Evolutionary conservation across 2,888 invertebrate species (phyloP), one percentile per base, ranked within the genome.

Genomic region (Netelia inedita): DNA sequence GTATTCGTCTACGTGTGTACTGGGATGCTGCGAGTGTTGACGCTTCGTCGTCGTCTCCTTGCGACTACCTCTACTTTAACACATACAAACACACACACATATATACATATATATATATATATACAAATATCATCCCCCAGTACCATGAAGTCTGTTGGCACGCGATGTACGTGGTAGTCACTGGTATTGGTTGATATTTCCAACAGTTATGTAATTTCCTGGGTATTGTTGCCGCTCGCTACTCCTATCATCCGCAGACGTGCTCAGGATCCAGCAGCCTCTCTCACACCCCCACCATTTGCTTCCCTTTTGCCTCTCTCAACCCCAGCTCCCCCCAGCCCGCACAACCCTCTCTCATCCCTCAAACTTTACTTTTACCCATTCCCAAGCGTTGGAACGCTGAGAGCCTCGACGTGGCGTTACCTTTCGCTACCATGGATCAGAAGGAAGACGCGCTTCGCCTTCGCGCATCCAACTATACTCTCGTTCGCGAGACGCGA

Each of bases 191-290:
- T 91, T 93, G 93, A 93, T 93, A 93, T 93, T 93, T 93, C 92
- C 93, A 93, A 93, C 93, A 93, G 93, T 93, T 93, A 92, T 93
- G 93, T 93, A 93, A 93, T 93, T 93, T 93, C 93, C 93, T 93
- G 93, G 93, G 91, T 92, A 93, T 93, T 93, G 93, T 93, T 91
- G 91, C 90, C 90, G 90, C 88, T 88, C 90, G 91, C 89, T 90
- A 90, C 90, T 91, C 90, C 90, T 90, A 90, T 91, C 91, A 90
- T 91, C 89, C 91, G 90, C 91, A 91, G 91, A 90, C 92, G 91
- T 91, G 91, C 90, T 88, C 88, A 85, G 89, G 89, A 89, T 89
- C 87, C 88, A 87, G 85, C 87, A 78, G 85, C 72, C 86, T 83
- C 88, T 85, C 85, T 75, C 79, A 66, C 83, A 57, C 74, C 69